A percentile compares a stretch with the other conserved stretches of the same genome.
Conservation (phyloP, 2,797 vertebrate species). For the Limnodromus scolopaceus region DNA sequence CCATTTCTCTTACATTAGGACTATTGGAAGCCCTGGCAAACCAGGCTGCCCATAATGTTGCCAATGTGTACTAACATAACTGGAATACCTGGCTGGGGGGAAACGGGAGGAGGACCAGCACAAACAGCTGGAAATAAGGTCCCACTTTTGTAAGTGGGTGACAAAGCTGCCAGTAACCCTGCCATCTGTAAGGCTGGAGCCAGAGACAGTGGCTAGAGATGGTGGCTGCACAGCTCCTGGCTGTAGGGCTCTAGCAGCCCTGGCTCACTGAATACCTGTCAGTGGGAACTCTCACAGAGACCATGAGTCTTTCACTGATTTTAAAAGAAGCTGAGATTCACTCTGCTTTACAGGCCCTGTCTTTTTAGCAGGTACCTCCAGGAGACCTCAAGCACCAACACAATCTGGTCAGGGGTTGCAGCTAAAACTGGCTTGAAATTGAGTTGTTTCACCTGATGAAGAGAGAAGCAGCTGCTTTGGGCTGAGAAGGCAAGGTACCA, state of each 20-base stretch:
- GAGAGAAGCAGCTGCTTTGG: neutral
- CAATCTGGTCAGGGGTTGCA: neutral
- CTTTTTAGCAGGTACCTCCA: neutral
- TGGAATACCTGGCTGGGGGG: neutral
- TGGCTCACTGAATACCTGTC: neutral
- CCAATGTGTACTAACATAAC: neutral
- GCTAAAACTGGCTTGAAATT: neutral
- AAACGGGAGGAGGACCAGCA: neutral
- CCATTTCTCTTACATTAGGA: neutral
- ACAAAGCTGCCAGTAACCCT: neutral
- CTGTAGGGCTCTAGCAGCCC: neutral
- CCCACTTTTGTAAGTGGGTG: fast-evolving
- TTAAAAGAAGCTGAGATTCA: neutral
- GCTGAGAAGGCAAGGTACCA: neutral
- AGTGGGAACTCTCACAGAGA: neutral
- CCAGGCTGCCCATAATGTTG: neutral
- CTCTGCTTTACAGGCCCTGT: neutral
- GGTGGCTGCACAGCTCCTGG: neutral
- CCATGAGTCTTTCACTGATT: fast-evolving
- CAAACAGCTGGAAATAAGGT: neutral
- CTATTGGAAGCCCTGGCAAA: neutral
- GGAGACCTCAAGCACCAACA: neutral
- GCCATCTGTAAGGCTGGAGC: neutral
- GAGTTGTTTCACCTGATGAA: neutral
- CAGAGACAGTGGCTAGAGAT: neutral